Base-by-base conservation (phyloP, 2,888 invertebrate species). In the Heliconius charithonia region DNA sequence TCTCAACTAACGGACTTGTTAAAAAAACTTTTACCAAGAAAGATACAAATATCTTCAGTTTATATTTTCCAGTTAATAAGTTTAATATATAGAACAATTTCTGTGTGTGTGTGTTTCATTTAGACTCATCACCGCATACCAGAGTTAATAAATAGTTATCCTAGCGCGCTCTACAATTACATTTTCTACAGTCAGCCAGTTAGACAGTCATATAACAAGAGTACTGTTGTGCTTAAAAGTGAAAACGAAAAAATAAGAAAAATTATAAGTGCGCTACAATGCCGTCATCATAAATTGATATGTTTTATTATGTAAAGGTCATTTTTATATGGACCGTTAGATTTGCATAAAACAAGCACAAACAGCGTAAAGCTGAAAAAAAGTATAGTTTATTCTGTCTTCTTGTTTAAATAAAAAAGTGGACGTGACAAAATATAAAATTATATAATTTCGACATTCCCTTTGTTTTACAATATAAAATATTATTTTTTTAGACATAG, bases 81-180 rank as follows among this genome's bases (percentile, higher is more conserved):
- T n/a, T n/a, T n/a, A n/a, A n/a, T n/a, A 66, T 37, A n/a, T 66
- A n/a, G 22, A 22, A 22, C 10, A 66, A 37, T 2, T n/a, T n/a
- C n/a, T 19, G 45, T 6, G 45, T 41, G 45, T 6, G 45, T 41
- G 16, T 45, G 63, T 51, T 45, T 76, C 32, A n/a, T 62, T 70
- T 69, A 37, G 59, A 25, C 22, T 65, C 51, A 27, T 66, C 7
- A 25, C 56, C 22, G 66, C 72, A 66, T 72, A 66, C 12, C 56
- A 65, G 25, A 77, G 77, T 72, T 77, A 72, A 73, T 77, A 77
- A 77, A 77, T 77, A 77, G 77, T 51, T 71, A 72, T 65, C 41
- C 51, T 72, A 51, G 72, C 56, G 37, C 56, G 41, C 59, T 73
- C 72, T 72, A 73, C 77, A 77, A 73, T 73, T 59, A 72, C 77